Conservation (phyloP, 2,888 invertebrate genomes). For the Bombylius major region DNA sequence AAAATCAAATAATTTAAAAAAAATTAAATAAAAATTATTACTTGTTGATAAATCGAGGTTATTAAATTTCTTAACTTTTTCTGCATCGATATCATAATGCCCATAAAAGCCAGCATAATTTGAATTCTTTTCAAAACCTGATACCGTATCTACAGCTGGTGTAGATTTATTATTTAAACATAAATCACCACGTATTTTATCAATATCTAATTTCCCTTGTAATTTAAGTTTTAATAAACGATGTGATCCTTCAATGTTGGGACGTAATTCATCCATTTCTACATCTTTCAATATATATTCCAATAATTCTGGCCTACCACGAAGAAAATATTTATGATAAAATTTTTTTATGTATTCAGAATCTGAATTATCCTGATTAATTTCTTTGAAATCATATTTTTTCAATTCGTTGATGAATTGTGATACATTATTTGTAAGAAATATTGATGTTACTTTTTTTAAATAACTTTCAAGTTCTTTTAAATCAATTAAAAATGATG, state of each 20-base stretch:
- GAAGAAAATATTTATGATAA: constrained; percentile 2
- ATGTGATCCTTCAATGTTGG: no score
- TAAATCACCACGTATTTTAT: no score
- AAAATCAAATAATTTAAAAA: no score
- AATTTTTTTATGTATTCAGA: background rate
- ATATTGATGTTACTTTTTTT: constrained; percentile 29
- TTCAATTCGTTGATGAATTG: constrained; percentile 51
- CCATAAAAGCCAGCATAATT: constrained; percentile 13
- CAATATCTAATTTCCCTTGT: no score
- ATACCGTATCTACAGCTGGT: constrained; percentile 1
- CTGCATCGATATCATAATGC: background rate
- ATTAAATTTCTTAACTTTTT: constrained; percentile 8
- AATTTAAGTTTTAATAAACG: no score
- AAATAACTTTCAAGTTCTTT: constrained; percentile 44
- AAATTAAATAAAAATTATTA: no score
- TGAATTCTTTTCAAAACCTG: constrained; percentile 8
- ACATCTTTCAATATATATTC: background rate
- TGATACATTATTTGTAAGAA: constrained; percentile 48
- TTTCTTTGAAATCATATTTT: constrained; percentile 46
- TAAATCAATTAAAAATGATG: constrained; percentile 37
- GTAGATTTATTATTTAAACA: no score
- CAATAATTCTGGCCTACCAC: constrained; percentile 1
- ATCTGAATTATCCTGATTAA: no score
- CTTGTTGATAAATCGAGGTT: constrained; percentile 4
- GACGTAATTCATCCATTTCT: constrained; percentile 5